These are phyloP conservation scores for Ecliptopera silaceata DNA, from an alignment of 2,888 invertebrate genomes.

Conservation along the genomic window DNA sequence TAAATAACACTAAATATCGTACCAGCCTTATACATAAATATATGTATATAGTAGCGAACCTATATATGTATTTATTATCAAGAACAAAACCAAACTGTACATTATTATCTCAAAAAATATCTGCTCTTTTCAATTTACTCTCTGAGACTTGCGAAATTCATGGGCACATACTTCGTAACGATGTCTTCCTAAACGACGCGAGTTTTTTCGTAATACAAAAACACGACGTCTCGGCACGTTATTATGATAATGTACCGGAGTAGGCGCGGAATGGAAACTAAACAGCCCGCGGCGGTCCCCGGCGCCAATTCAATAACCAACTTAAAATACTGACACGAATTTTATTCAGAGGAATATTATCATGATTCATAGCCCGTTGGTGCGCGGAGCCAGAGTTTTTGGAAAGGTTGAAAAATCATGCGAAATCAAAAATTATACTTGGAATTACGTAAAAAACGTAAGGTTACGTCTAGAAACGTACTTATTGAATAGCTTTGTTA, in stretches of 20 bases:
- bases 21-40: no score
- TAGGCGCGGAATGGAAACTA: slow-evolving; percentile 12
- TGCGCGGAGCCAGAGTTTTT: no score
- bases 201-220: neutral
- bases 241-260: slow-evolving; percentile 18
- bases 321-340: slow-evolving; percentile 7
- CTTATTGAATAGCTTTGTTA: no score
- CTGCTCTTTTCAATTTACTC: neutral
- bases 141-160: neutral
- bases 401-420: neutral
- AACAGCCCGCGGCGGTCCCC: slow-evolving; percentile 11
- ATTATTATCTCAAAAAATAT: no score
- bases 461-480: no score
- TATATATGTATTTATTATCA: neutral
- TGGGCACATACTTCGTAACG: neutral
- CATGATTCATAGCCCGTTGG: no score
- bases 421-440: no score
- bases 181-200: neutral
- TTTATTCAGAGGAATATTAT: slow-evolving; percentile 3
- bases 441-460: no score
- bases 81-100: no score
- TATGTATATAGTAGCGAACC: neutral
- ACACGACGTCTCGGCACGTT: slow-evolving; percentile 1
- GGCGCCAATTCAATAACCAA: slow-evolving; percentile 12
- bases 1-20: no score